Conservation (phyloP, 1,140 invertebrate species). For the Magallana gigas region DNA sequence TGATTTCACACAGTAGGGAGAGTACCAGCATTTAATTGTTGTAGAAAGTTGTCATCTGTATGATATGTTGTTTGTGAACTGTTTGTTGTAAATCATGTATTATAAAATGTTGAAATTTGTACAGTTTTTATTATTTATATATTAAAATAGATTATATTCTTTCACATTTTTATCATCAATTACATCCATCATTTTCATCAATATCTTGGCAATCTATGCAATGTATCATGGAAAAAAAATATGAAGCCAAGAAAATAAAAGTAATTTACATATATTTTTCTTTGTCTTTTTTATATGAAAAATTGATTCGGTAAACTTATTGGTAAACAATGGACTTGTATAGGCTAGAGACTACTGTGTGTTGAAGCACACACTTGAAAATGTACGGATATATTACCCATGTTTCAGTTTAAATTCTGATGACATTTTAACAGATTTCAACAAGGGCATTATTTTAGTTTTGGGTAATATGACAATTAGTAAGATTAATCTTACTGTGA, state of each 20-base stretch:
- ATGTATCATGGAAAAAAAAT: conserved; percentile 13
- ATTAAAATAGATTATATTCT: conserved; percentile 31
- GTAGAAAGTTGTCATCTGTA: background rate
- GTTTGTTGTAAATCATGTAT: conserved; percentile 14
- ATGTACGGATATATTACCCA: no score
- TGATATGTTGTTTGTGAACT: background rate
- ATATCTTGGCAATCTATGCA: conserved; percentile 33
- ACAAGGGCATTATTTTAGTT: no score
- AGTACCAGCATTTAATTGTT: no score
- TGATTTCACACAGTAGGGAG: no score
- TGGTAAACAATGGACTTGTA: no score
- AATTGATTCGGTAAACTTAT: no score
- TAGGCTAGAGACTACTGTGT: no score
- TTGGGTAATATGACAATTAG: no score
- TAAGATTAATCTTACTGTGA: no score
- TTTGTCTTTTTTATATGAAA: background rate
- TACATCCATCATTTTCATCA: background rate
- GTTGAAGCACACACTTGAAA: no score
- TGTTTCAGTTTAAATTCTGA: no score
- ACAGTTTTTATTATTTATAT: conserved; percentile 4
- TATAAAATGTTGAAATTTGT: conserved; percentile 22
- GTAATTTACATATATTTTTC: background rate
- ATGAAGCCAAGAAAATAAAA: conserved; percentile 27
- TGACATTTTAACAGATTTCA: no score
- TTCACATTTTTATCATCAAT: conserved; percentile 19